Conservation (phyloP, 2,888 invertebrate species). For the Bruchidius siliquastri region DNA sequence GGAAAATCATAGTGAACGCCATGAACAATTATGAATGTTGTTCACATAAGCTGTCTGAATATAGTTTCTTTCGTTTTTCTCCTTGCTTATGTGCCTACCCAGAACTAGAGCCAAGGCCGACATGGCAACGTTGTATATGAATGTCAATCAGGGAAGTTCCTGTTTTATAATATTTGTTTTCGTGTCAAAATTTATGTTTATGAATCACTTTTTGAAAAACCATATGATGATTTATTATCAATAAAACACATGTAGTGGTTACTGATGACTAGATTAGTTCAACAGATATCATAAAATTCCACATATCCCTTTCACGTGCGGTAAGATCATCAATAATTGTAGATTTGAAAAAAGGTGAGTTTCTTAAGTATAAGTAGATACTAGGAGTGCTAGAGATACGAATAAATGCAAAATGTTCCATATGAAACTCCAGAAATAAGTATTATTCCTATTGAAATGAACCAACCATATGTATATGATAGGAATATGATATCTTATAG, state of each 20-base stretch:
- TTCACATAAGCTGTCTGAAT: no score
- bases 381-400: no score
- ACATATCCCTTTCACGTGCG: not conserved
- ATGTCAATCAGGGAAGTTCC: not conserved
- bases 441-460: no score
- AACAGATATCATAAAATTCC: not conserved
- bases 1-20: no score
- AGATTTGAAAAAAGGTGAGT: not conserved
- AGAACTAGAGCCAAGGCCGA: no score
- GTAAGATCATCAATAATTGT: not conserved
- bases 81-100: no score
- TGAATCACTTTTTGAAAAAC: not conserved
- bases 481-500: not conserved
- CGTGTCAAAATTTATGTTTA: not conserved
- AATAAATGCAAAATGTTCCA: not conserved
- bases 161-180: not conserved
- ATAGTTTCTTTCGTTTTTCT: no score
- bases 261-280: not conserved
- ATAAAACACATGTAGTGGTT: not conserved
- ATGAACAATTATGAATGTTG: no score
- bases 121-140: not conserved
- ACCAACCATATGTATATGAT: not conserved
- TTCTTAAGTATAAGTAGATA: not conserved
- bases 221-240: not conserved
- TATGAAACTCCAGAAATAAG: not conserved